phyloP scores from a whole-genome alignment of 2,888 invertebrate genomes.

The Eupithecia insigniata region DNA sequence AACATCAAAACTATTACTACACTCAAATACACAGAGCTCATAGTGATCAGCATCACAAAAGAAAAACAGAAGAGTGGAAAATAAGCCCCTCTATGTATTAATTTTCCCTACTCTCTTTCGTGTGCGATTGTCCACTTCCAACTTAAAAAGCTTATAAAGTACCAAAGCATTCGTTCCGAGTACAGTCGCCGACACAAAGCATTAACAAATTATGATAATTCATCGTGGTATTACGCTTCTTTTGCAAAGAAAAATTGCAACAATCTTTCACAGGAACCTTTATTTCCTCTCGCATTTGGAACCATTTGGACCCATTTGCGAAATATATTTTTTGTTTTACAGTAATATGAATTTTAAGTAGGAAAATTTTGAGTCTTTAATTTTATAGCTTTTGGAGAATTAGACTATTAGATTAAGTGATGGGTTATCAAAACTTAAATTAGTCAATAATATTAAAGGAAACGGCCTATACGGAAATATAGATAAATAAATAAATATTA shows the following conservation, averaged over 20 bases:
- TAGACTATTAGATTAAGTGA: neutral
- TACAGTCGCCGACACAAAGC: conserved; percentile 52
- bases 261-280: conserved; percentile 58
- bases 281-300: conserved; percentile 39
- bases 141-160: conserved; percentile 5
- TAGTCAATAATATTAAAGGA: neutral
- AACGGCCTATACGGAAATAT: neutral
- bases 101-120: conserved; percentile 4
- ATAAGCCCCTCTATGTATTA: neutral
- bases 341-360: conserved; percentile 3
- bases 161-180: conserved; percentile 14
- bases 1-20: too few species aligned
- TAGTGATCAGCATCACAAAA: neutral
- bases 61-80: neutral
- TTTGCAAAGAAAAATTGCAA: conserved; percentile 58
- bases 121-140: conserved; percentile 5
- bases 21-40: too few species aligned
- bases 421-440: neutral
- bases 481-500: too few species aligned
- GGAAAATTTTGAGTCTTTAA: neutral
- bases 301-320: conserved; percentile 16
- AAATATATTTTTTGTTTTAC: conserved; percentile 22
- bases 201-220: conserved; percentile 64
- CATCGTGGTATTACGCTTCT: conserved; percentile 55
- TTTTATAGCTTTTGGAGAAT: neutral